These are phyloP conservation scores for Zalophus californianus DNA, from an alignment of 2,797 vertebrate species.

Conservation along the genomic window DNA sequence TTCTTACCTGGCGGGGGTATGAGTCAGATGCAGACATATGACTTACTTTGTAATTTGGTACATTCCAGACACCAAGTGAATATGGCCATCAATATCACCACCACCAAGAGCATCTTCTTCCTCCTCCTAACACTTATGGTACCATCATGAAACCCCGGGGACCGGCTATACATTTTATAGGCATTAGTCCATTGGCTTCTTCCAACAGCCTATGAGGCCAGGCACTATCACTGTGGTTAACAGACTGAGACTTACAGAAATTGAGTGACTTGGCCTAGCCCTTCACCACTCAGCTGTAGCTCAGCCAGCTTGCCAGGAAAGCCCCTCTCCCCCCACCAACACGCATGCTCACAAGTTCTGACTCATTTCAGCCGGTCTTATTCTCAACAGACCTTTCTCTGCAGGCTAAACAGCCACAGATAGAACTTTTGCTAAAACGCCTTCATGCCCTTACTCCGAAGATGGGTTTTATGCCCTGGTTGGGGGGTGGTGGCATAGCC, in stretches of 20 bases:
- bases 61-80: neutral
- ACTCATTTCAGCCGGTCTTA: neutral
- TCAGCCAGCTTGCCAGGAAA: rapidly evolving
- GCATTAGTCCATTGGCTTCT: neutral
- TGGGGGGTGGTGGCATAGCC: slow-evolving; percentile 69
- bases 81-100: neutral
- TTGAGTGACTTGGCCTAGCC: neutral
- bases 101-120: neutral
- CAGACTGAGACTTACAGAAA: neutral
- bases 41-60: neutral
- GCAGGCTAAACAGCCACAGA: neutral
- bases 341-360: rapidly evolving
- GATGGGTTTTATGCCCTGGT: slow-evolving; percentile 74
- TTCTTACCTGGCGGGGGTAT: neutral
- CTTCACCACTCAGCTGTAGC: neutral
- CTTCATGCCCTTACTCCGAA: slow-evolving; percentile 29
- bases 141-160: neutral
- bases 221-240: neutral
- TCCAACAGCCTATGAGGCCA: neutral
- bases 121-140: neutral
- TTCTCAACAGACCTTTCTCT: neutral
- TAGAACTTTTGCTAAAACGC: neutral
- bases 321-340: neutral
- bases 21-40: neutral
- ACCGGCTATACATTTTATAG: neutral